Base-by-base conservation (phyloP, 2,888 invertebrate species). In the Cheilosia soror region DNA sequence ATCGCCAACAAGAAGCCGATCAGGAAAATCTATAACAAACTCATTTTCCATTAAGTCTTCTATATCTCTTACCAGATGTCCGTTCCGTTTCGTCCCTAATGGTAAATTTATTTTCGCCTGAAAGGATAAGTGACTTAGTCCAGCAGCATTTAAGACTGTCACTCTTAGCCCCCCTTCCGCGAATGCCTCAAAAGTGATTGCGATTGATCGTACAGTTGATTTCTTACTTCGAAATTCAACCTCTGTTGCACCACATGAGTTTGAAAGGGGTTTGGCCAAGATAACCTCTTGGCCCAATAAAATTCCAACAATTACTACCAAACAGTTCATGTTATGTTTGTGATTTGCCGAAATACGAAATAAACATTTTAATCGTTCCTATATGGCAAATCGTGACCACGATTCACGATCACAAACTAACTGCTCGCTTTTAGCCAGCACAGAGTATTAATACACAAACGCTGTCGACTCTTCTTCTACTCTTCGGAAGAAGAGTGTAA, bases 61-160 rank as follows among this genome's bases (percentile, higher is more conserved):
- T 3, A 42, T 9, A 13, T 81, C 53, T 72, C 76, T 72, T 13
- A 51, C 49, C 6, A 85, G 29, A 13, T 57, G 29, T 0, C 85
- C 85, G 0, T 55, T 29, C 11, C 77, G 81, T 29, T 63, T 49
- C 9, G 49, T 57, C 2, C 42, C 25, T 13, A 85, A 11, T 0
- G 71, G 76, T 9, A 62, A 33, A 53, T 85, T 85, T 0, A 80
- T 29, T 63, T 85, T 85, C 0, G 31, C 85, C 37, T 72, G 53
- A 27, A 85, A 85, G n/a, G 72, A 31, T 37, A 85, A 44, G 0
- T 72, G 29, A 72, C 73, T 76, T 9, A 81, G 31, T 42, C 72
- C 76, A 1, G 55, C 47, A 5, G 51, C 9, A 2, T 65, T 47
- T 2, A 62, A 15, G 13, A 68, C 47, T 29, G 62, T 27, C 0